Percentiles rank a stretch among this genome's conserved stretches.
Conservation (phyloP, 2,113 vertebrate genomes). For the Hyla sarda region DNA sequence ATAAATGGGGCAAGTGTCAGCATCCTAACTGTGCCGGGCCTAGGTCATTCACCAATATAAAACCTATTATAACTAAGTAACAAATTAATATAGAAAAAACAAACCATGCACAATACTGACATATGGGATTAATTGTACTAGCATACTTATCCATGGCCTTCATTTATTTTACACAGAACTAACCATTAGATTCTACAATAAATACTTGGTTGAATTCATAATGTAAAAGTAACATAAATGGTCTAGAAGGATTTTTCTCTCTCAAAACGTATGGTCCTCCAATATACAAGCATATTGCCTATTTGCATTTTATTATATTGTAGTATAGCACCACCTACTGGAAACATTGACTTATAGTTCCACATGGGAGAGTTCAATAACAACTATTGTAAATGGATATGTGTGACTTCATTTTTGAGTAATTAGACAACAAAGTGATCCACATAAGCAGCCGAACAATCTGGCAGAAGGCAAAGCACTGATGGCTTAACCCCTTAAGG, state of each 20-base stretch:
- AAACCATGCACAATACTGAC: background rate
- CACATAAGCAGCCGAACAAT: no score
- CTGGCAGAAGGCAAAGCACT: no score
- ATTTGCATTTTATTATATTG: background rate
- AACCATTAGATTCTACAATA: background rate
- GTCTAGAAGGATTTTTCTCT: no score
- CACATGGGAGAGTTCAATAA: background rate
- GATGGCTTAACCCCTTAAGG: no score
- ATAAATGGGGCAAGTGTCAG: no score
- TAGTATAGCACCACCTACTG: constrained; percentile 43
- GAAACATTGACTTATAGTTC: background rate
- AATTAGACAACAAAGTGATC: no score
- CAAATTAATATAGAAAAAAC: background rate
- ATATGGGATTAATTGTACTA: background rate
- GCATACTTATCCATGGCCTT: background rate
- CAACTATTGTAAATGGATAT: background rate
- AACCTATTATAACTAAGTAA: background rate
- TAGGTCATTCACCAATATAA: background rate
- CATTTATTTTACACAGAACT: background rate
- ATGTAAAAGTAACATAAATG: background rate
- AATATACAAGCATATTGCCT: background rate
- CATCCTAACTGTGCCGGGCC: no score
- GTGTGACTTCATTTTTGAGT: no score
- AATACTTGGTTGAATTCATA: background rate
- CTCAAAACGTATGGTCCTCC: background rate